phyloP scores from a whole-genome alignment of 2,797 vertebrate genomes.

The Sardinella longiceps region DNA sequence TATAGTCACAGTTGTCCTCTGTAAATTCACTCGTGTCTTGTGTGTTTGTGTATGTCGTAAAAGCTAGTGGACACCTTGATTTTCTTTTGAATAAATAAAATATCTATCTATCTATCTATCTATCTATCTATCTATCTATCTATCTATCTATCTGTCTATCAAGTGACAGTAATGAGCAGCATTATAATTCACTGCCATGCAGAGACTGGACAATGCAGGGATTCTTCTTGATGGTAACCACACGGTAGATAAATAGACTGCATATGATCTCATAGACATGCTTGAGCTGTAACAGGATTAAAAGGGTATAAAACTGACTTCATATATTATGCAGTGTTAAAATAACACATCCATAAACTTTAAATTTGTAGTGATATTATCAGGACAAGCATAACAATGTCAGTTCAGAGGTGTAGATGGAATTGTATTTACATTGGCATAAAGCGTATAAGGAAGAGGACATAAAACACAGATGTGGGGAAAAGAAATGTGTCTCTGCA shows the following conservation, averaged over 20 bases:
- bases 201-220: neutral
- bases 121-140: too few relatives aligned
- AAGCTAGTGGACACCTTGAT: too few relatives aligned
- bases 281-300: neutral
- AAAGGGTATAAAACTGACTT: conserved; percentile 1
- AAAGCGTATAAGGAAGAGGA: neutral
- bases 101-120: too few relatives aligned
- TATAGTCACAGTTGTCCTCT: too few relatives aligned
- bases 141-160: too few relatives aligned
- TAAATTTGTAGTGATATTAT: neutral
- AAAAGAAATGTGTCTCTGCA: neutral
- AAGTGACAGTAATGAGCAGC: too few relatives aligned
- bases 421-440: neutral
- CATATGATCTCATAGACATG: neutral
- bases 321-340: neutral
- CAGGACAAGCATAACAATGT: neutral
- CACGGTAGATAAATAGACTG: neutral
- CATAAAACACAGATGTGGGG: too few relatives aligned
- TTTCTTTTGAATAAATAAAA: too few relatives aligned
- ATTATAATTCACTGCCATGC: neutral
- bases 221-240: neutral
- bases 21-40: too few relatives aligned
- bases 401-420: neutral
- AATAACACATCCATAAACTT: neutral
- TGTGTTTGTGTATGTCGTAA: too few relatives aligned